phyloP scores from a whole-genome alignment of 2,888 invertebrate genomes.

The Polyploca ridens region DNA sequence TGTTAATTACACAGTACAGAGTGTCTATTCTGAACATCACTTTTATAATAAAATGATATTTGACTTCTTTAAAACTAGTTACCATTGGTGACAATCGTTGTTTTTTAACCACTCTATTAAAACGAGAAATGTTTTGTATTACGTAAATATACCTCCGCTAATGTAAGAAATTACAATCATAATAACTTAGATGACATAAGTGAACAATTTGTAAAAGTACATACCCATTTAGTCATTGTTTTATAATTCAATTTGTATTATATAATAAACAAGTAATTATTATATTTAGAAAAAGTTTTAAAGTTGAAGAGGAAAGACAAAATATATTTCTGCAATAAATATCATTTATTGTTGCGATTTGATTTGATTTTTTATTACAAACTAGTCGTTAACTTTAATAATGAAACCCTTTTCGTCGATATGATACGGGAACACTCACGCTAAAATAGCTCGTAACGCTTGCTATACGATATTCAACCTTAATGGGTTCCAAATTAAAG shows the following conservation, averaged over 20 bases:
- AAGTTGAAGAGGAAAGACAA: background rate
- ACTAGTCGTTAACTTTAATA: background rate
- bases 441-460: too few species aligned
- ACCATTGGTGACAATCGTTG: background rate
- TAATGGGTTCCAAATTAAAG: too few species aligned
- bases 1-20: background rate
- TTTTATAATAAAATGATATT: background rate
- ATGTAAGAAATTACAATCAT: background rate
- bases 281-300: constrained; percentile 1
- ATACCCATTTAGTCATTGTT: background rate
- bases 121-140: background rate
- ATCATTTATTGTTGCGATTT: background rate
- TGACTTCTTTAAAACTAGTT: background rate
- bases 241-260: background rate
- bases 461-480: too few species aligned
- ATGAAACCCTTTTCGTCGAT: too few species aligned
- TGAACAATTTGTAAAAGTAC: background rate
- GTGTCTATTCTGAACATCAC: too few species aligned
- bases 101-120: background rate
- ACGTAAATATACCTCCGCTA: constrained; percentile 2
- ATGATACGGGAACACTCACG: too few species aligned
- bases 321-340: constrained; percentile 9
- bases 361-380: background rate
- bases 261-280: too few species aligned
- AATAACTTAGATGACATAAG: background rate